Evolutionary conservation across 1,140 invertebrate genomes (phyloP), one percentile per base, ranked within the genome.

Genomic region (Solenopsis invicta): DNA sequence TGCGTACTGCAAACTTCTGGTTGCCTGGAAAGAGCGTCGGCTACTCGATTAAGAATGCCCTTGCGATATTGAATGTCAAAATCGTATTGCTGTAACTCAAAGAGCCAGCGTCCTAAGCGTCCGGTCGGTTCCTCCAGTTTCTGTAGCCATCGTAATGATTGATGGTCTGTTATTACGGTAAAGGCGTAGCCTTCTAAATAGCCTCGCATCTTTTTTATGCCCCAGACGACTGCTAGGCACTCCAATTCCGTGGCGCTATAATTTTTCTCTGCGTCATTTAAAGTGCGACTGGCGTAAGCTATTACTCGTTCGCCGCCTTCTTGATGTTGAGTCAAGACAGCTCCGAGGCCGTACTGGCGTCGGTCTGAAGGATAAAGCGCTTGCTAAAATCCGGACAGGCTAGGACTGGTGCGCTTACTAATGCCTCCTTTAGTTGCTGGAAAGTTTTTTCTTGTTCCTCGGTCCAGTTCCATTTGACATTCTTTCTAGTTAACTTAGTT

Each of bases 121-220:
- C 41, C 41, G 5, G 6, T 9, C 6, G 9, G 41, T 4, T 45
- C 9, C 3, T 72, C 34, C 0, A 75, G 2, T 0, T 37, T 12
- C 0, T 75, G 37, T 0, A 62, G 13, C 21, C 74, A 76, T 0
- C 5, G 0, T 0, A 76, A 21, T 0, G 37, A 80, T 12, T 92
- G 87, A 61, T 96, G 95, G 71, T 96, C 95, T 1, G 95, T 95
- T 10, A 93, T 50, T 1, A 95, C 91, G 2, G 62, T 92, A 69
- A 96, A 95, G 16, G 92, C 76, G 21, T 89, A 89, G 16, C 93
- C 94, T 64, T 93, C 80, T 0, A 84, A 2, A n/a, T 84, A 84
- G 0, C 6, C 21, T 1, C 37, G 34, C 37, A 84, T 54, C 9
- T 13, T 1, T 0, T 21, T 21, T 0, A 84, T 74, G 0, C 16